Conservation (phyloP, 2,797 vertebrate species). For the Diplodus sargus region DNA sequence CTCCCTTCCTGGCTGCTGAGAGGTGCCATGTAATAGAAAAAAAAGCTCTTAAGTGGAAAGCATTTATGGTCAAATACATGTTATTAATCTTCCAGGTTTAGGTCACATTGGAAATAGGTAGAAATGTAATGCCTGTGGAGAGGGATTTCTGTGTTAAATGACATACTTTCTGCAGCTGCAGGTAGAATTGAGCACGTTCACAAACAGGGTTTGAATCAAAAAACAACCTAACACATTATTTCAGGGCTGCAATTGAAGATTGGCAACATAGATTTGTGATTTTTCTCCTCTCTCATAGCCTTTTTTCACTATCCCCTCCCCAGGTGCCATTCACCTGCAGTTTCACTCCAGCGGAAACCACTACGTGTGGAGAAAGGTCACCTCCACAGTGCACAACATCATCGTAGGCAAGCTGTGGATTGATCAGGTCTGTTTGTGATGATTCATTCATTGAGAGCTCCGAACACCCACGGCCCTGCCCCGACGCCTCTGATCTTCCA, state of each 20-base stretch:
- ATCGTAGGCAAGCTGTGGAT: slow-evolving; percentile 99
- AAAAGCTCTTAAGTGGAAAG: slow-evolving; percentile 7
- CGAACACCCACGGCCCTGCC: slow-evolving; percentile 15
- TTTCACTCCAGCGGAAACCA: slow-evolving; percentile 96
- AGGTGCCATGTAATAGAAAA: slow-evolving; percentile 31
- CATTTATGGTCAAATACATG: slow-evolving; percentile 24
- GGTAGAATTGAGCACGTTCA: neutral
- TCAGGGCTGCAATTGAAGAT: neutral
- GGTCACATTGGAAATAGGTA: slow-evolving; percentile 16
- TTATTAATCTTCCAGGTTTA: slow-evolving; percentile 33
- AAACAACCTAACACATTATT: slow-evolving; percentile 2
- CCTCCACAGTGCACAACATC: slow-evolving; percentile 99
- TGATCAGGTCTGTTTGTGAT: slow-evolving; percentile 90
- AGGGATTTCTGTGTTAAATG: slow-evolving; percentile 1
- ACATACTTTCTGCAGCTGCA: slow-evolving; percentile 11
- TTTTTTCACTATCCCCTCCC: slow-evolving; percentile 35
- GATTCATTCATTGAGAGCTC: slow-evolving; percentile 9
- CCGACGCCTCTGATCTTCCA: slow-evolving; percentile 13
- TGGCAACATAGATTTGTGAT: slow-evolving; percentile 10
- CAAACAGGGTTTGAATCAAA: slow-evolving; percentile 5
- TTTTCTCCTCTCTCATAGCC: slow-evolving; percentile 7
- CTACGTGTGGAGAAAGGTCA: slow-evolving; percentile 98
- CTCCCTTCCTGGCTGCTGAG: slow-evolving; percentile 8
- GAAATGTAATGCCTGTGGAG: slow-evolving; percentile 8
- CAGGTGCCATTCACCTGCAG: slow-evolving; percentile 96